Base-by-base conservation (phyloP, 2,888 invertebrate species). In the Phaonia tiefii region DNA sequence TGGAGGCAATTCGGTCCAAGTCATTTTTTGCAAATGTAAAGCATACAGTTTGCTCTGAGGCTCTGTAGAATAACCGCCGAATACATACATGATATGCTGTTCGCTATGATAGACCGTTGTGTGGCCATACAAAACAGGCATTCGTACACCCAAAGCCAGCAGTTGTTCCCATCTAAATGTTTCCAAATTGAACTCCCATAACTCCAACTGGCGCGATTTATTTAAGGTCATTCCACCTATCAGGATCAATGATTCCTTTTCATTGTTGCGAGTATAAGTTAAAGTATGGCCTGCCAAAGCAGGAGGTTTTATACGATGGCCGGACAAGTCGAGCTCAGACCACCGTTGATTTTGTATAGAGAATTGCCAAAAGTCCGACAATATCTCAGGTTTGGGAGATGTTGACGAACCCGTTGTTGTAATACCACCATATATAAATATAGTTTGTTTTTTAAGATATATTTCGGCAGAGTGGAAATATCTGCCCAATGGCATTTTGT, bases 381-480 rank as follows among this genome's bases (percentile, higher is more conserved):
- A 92, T 1, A 97, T 91, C 83, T 91, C 90, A 86, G 93, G 91
- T 81, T 91, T 90, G 86, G 93, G 91, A 87, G 94, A 92, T 2
- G 84, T 63, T 1, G 80, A 81, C 15, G 78, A 42, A 0, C 79
- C 82, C 20, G 85, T 84, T 2, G 85, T 84, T 84, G 95, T 94
- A 65, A 98, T 92, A 0, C 98, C 98, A 0, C 98, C 98, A 86
- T 95, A 97, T 25, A 98, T 95, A 88, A 95, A 98, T 86, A 98
- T 96, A 70, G 95, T 95, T 87, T 96, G 95, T 85, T 95, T 94
- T 2, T 95, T 94, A 84, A 96, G 94, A 77, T 96, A 95, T 82
- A 97, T 96, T 87, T 97, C 97, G 0, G 98, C 95, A 0, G 96
- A 96, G 87, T 98, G 98, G 86, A 98, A 98, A 89, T 98, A 98